phyloP scores from a whole-genome alignment of 2,113 vertebrate species.

The Neolamprologus falcicula region DNA sequence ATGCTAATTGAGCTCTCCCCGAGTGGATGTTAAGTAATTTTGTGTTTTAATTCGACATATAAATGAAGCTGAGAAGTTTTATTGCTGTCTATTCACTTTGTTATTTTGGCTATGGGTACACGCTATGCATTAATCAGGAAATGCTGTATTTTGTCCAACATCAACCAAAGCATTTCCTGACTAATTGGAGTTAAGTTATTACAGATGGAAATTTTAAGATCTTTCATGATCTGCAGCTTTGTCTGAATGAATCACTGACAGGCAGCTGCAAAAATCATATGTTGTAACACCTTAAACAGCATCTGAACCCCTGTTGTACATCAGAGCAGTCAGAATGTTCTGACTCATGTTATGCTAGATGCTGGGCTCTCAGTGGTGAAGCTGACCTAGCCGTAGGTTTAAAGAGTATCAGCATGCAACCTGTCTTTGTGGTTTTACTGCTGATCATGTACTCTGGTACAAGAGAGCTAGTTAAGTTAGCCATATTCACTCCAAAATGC shows the following conservation, averaged over 20 bases:
- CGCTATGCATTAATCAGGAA: not conserved
- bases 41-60: not conserved
- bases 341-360: not conserved
- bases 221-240: not conserved
- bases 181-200: not conserved
- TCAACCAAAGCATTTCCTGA: not conserved
- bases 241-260: not conserved
- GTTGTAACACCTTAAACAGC: not conserved
- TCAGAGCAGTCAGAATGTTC: not conserved
- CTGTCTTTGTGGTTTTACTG: not conserved
- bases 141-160: not conserved
- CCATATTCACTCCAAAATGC: not conserved
- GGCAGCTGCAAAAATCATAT: not conserved
- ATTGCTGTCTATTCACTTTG: not conserved
- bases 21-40: not conserved
- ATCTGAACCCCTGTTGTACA: not conserved
- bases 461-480: not conserved
- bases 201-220: not conserved
- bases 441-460: not conserved
- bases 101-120: not conserved
- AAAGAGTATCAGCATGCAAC: not conserved
- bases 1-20: conserved; percentile 30
- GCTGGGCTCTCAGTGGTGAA: not conserved
- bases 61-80: not conserved
- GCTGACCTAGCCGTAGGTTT: not conserved